Conservation (phyloP, 2,888 invertebrate genomes). For the Hemistola chrysoprasaria region DNA sequence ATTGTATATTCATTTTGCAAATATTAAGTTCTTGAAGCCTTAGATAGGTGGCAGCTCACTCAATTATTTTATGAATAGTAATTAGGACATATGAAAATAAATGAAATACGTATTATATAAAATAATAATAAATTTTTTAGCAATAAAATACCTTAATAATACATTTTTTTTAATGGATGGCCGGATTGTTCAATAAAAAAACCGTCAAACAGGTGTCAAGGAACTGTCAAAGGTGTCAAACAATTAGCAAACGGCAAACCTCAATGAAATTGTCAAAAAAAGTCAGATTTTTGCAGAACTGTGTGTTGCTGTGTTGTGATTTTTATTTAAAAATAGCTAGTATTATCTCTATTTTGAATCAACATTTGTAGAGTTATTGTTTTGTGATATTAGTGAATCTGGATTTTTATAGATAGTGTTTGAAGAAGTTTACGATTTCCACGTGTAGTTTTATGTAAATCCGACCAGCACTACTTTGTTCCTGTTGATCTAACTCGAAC, state of each 20-base stretch:
- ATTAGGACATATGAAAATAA: no score
- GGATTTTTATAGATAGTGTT: slow-evolving; percentile 56
- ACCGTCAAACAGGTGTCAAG: not conserved
- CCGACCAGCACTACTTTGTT: slow-evolving; percentile 67
- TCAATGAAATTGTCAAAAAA: slow-evolving; percentile 29
- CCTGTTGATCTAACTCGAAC: slow-evolving; percentile 66
- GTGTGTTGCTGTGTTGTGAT: slow-evolving; percentile 58
- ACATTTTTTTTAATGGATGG: no score
- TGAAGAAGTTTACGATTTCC: slow-evolving; percentile 49
- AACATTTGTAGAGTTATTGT: slow-evolving; percentile 29
- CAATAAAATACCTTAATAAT: no score
- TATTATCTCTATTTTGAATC: slow-evolving; percentile 53
- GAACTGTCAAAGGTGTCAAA: slow-evolving; percentile 9
- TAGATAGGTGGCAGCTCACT: no score
- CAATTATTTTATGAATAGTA: no score
- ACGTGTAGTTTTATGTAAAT: slow-evolving; percentile 48
- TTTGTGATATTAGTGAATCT: slow-evolving; percentile 42
- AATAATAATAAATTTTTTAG: no score
- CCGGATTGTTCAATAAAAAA: no score
- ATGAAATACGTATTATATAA: no score
- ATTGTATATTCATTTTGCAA: no score
- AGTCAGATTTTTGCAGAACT: slow-evolving; percentile 42
- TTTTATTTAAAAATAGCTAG: slow-evolving; percentile 53
- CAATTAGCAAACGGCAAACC: no score
- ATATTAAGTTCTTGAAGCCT: no score